Conservation (phyloP, 1,140 invertebrate genomes). For the Apis laboriosa region DNA sequence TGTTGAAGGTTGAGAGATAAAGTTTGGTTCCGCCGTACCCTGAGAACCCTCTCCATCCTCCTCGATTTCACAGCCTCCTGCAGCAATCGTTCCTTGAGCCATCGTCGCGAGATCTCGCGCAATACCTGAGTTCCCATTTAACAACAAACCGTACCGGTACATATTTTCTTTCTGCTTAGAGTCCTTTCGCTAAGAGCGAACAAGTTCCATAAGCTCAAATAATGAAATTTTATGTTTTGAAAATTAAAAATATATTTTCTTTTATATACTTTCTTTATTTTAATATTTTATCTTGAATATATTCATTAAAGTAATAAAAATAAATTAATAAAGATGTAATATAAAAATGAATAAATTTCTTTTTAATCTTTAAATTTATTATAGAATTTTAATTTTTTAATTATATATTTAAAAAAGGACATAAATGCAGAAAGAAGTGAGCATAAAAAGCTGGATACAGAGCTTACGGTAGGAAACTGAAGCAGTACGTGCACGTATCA, state of each 20-base stretch:
- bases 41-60: conserved; percentile 78
- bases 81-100: conserved; percentile 75
- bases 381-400: conserved; percentile 49
- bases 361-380: conserved; percentile 22
- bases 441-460: conserved; percentile 22
- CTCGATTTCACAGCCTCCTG: conserved; percentile 77
- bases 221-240: conserved; percentile 53
- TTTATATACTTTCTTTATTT: background rate
- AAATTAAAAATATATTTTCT: conserved; percentile 1
- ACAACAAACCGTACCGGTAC: conserved; percentile 61
- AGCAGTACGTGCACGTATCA: conserved; percentile 72
- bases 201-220: conserved; percentile 50
- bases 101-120: conserved; percentile 80
- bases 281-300: background rate
- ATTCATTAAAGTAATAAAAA: conserved; percentile 8
- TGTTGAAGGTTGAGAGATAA: conserved; percentile 74
- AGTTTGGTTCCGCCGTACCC: conserved; percentile 75
- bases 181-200: conserved; percentile 52
- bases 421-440: conserved; percentile 38
- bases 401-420: background rate
- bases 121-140: conserved; percentile 79
- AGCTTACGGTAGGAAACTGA: conserved; percentile 58
- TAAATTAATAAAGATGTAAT: conserved; percentile 68
- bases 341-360: conserved; percentile 55
- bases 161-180: conserved; percentile 54